Conservation (phyloP, 2,113 vertebrate genomes). For the Phylloscopus trochiloides region DNA sequence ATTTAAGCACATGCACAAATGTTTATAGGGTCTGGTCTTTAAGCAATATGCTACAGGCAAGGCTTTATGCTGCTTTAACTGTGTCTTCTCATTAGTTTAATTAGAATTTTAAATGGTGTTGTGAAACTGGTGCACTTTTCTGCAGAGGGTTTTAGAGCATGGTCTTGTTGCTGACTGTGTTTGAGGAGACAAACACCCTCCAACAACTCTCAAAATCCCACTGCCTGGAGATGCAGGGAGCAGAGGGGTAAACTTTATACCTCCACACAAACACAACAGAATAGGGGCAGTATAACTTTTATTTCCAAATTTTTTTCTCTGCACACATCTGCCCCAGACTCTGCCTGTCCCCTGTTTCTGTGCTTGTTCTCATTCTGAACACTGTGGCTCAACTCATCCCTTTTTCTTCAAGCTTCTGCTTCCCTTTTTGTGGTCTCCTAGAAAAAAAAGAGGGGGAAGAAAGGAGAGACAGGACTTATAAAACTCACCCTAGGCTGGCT, state of each 20-base stretch:
- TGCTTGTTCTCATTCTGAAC: background rate
- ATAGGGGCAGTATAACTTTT: background rate
- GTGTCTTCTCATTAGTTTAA: slow-evolving; percentile 9
- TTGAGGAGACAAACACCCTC: background rate
- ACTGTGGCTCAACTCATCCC: background rate
- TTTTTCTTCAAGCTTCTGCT: background rate
- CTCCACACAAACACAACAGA: background rate
- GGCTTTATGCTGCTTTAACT: slow-evolving; percentile 5
- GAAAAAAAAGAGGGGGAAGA: background rate
- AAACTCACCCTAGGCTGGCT: background rate
- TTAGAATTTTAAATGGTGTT: background rate
- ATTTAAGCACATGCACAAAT: background rate
- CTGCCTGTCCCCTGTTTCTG: background rate
- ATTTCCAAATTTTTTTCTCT: background rate
- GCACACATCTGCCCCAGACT: background rate
- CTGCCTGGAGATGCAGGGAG: background rate
- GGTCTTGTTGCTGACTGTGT: background rate
- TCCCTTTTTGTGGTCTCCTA: background rate
- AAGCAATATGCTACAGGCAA: background rate
- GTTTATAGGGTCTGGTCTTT: background rate
- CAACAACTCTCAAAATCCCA: background rate
- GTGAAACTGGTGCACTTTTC: slow-evolving; percentile 13
- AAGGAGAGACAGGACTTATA: background rate
- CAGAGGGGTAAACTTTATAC: background rate
- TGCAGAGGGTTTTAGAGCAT: background rate